Base-by-base conservation (phyloP, 2,888 invertebrate genomes). In the Oscheius onirici region DNA sequence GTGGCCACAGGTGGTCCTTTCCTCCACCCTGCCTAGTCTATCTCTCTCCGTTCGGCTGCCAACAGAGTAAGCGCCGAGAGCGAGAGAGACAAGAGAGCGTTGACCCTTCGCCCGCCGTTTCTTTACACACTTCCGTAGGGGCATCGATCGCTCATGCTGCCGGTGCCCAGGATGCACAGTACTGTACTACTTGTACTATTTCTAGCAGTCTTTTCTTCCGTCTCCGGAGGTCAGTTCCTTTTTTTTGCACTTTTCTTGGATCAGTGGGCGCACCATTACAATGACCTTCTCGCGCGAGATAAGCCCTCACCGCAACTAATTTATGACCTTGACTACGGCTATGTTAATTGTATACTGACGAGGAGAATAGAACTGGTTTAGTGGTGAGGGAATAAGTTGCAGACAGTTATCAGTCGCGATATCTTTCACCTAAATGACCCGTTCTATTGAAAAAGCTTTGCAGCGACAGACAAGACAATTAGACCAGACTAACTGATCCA, bases 81-180 rank as follows among this genome's bases (percentile, higher is more conserved):
- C 34, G 34, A 34, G 34, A 34, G 34, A 34, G 5, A 34, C 3
- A 8, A 34, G 34, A 34, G 34, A 34, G 63, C 46, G 46, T 49
- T 63, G 63, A 63, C 63, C 63, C 26, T 63, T 55, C 55, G 34
- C 34, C 60, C 10, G 34, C 17, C 22, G 49, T 63, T 49, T 63
- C 63, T 63, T 63, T 63, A 63, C 63, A n/a, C n/a, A 63, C 63
- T 63, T 49, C 52, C 34, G 34, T 34, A 8, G 34, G 58, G 58
- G 40, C 28, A 58, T 63, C 63, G 63, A 63, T 63, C 63, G 46
- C 28, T 22, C 60, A n/a, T 11, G n/a, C 26, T 46, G 63, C 34
- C 34, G 34, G 34, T 34, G 34, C 34, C 34, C 34, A 34, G 34
- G 49, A 63, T 63, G 63, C 28, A 46, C 49, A 46, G 24, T 28